Conservation (phyloP, 2,113 vertebrate species). For the Micronycteris hirsuta region DNA sequence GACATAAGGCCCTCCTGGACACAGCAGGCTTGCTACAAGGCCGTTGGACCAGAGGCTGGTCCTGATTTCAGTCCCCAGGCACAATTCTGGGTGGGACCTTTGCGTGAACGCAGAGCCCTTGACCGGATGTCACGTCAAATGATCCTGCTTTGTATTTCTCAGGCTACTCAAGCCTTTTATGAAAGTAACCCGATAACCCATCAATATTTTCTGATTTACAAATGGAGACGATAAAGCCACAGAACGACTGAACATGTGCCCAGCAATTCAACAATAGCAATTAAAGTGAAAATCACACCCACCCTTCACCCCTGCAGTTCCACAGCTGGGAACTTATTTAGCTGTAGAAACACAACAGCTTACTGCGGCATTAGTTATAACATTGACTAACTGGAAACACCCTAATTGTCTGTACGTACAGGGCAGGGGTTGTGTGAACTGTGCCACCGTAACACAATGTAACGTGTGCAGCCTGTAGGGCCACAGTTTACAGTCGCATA, state of each 20-base stretch:
- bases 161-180: not conserved
- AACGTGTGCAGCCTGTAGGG: not conserved
- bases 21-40: not conserved
- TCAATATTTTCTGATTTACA: not conserved
- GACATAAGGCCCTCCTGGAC: not conserved
- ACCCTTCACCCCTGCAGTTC: not conserved
- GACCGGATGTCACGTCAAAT: not conserved
- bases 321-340: not conserved
- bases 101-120: not conserved
- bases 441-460: not conserved
- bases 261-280: not conserved
- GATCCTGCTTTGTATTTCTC: not conserved
- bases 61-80: not conserved
- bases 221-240: slow-evolving; percentile 38
- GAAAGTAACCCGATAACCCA: not conserved
- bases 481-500: not conserved
- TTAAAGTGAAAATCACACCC: not conserved
- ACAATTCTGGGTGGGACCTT: not conserved
- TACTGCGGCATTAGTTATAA: slow-evolving; percentile 18
- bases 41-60: not conserved
- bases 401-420: not conserved
- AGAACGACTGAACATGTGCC: not conserved
- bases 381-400: not conserved
- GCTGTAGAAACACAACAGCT: not conserved
- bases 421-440: not conserved